Evolutionary conservation across 1,140 invertebrate genomes (phyloP).

Genomic region (Drosophila obscura): DNA sequence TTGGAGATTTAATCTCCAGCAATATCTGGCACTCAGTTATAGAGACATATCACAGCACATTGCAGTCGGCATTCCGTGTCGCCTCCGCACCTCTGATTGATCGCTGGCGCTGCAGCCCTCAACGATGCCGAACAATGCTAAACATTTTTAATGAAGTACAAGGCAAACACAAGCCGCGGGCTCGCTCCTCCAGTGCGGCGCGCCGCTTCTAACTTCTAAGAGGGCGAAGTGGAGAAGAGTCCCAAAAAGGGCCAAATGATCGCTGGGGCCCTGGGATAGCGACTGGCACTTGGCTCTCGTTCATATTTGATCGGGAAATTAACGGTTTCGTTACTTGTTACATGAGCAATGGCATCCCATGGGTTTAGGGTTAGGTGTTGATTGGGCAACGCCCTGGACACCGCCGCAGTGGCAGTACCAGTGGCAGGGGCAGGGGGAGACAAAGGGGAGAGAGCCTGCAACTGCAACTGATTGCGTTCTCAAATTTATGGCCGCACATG

Average conservation of each 20-base stretch:
- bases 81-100: conserved; percentile 38
- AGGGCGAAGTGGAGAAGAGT: background rate
- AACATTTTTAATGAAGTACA: conserved; percentile 74
- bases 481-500: conserved; percentile 77
- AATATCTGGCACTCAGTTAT: background rate
- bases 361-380: conserved; percentile 61
- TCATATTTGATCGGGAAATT: conserved; percentile 70
- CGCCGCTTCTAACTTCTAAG: background rate
- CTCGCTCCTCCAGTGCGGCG: background rate
- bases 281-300: conserved; percentile 26
- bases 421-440: background rate
- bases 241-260: background rate
- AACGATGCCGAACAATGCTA: conserved; percentile 68
- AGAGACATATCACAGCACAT: background rate
- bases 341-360: conserved; percentile 25
- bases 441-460: conserved; percentile 4
- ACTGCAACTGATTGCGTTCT: conserved; percentile 68
- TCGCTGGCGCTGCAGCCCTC: conserved; percentile 43
- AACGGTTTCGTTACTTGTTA: conserved; percentile 71
- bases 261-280: conserved; percentile 5
- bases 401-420: conserved; percentile 9
- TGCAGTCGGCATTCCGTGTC: background rate
- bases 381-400: conserved; percentile 76
- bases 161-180: conserved; percentile 41
- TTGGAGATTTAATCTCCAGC: no score